Percentiles rank a stretch among this genome's conserved stretches.
Conservation (phyloP, 2,113 vertebrate species). For the Anguilla rostrata region DNA sequence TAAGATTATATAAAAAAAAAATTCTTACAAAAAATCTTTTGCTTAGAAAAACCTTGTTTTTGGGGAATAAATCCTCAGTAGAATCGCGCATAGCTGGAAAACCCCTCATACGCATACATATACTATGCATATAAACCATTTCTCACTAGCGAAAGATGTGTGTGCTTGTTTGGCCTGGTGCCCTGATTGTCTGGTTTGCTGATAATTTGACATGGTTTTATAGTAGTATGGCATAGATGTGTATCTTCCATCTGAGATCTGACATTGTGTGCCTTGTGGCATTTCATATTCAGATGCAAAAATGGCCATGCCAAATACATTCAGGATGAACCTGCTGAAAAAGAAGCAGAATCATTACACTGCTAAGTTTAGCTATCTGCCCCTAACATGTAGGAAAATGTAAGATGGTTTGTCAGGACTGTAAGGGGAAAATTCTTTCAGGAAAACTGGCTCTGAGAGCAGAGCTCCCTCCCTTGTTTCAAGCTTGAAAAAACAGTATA, state of each 20-base stretch:
- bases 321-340: neutral
- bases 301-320: neutral
- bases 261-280: neutral
- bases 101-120: neutral
- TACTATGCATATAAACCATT: neutral
- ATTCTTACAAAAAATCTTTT: neutral
- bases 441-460: neutral
- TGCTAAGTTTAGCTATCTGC: neutral
- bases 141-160: neutral
- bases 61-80: neutral
- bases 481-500: neutral
- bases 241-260: neutral
- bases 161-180: neutral
- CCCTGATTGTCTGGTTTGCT: constrained; percentile 7
- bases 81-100: neutral
- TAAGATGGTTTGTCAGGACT: neutral
- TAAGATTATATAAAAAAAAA: neutral
- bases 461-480: neutral
- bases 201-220: neutral
- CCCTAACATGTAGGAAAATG: neutral
- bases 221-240: neutral
- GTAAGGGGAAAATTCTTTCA: neutral
- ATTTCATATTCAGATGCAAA: neutral
- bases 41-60: neutral
- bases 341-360: neutral